Base-by-base conservation (phyloP, 2,113 vertebrate species). In the Pteruthius melanotis region DNA sequence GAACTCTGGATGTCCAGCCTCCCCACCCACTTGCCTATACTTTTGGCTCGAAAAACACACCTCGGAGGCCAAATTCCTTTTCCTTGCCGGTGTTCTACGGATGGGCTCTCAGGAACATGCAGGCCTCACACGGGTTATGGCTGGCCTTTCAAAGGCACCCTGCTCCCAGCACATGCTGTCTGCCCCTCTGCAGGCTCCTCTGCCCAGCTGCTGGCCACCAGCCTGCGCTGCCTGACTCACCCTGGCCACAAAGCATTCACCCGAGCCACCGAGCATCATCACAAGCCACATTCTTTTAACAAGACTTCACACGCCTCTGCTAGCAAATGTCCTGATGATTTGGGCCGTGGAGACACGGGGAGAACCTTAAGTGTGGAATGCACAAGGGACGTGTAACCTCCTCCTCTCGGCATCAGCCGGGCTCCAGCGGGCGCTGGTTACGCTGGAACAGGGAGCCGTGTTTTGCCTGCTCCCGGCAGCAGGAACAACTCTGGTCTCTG, bases 361-460 rank as follows among this genome's bases (percentile, higher is more conserved):
- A 89, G 57, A 90, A 53, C 52, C 69, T 87, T 33, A 24, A 61
- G 56, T 37, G 37, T 56, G 72, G 52, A 81, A 57, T 11, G 49
- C 52, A 9, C 39, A 2, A 40, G 72, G 72, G 68, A 75, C 44
- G 23, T 2, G 0, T 31, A 27, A 10, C 52, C 15, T 35, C 54
- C 33, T 91, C 53, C 31, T 91, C 53, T 13, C 49, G 0, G 0
- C 26, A 11, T 24, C 40, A 20, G 17, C 52, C 1, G 7, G 13
- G 68, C 56, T 65, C 50, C 1, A 0, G 64, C 1, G 0, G 21
- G 42, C 0, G 0, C 57, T 33, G 80, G n/a, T 16, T 4, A 0
- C 0, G 0, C 63, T 65, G 27, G 33, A 53, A 13, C 2, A 1
- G 66, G 60, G 39, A 78, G 68, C 59, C 11, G 2, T 13, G 0